Percentiles rank a stretch among this genome's conserved stretches.
Evolutionary conservation across 2,888 invertebrate genomes (phyloP).

Genomic region (Epiblema foenella): DNA sequence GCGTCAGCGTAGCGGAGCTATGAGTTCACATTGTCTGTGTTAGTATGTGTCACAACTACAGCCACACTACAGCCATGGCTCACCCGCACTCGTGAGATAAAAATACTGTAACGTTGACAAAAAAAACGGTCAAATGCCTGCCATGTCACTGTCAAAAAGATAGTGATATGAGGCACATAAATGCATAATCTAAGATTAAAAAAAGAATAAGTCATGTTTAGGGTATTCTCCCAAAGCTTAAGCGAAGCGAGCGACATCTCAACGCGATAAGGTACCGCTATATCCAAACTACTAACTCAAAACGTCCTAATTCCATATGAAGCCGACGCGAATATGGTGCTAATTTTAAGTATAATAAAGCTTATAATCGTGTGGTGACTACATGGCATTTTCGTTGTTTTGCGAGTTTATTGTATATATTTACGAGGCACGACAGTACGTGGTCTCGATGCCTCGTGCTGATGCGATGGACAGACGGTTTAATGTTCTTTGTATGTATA

Average conservation of each 20-base stretch:
- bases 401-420: neutral
- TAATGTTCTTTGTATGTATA: slow-evolving; percentile 20
- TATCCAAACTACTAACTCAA: neutral
- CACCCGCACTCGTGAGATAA: too few species aligned
- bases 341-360: neutral
- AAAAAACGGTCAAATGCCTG: neutral
- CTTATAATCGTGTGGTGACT: neutral
- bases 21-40: too few species aligned
- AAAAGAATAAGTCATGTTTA: slow-evolving; percentile 8
- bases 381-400: neutral
- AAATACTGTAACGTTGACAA: neutral
- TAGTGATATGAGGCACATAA: neutral
- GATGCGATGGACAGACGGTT: slow-evolving; percentile 51
- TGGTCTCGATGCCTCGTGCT: slow-evolving; percentile 66
- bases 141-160: neutral
- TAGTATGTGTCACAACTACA: too few species aligned
- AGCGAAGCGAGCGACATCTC: slow-evolving; percentile 43
- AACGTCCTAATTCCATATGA: neutral
- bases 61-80: too few species aligned
- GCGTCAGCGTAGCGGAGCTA: too few species aligned
- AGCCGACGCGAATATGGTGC: neutral
- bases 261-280: slow-evolving; percentile 39
- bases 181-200: neutral
- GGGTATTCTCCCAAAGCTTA: slow-evolving; percentile 31
- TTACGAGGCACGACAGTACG: slow-evolving; percentile 57